phyloP scores from a whole-genome alignment of 37 sponge, comb jelly and placozoan species.

The Aplysina aerophoba region DNA sequence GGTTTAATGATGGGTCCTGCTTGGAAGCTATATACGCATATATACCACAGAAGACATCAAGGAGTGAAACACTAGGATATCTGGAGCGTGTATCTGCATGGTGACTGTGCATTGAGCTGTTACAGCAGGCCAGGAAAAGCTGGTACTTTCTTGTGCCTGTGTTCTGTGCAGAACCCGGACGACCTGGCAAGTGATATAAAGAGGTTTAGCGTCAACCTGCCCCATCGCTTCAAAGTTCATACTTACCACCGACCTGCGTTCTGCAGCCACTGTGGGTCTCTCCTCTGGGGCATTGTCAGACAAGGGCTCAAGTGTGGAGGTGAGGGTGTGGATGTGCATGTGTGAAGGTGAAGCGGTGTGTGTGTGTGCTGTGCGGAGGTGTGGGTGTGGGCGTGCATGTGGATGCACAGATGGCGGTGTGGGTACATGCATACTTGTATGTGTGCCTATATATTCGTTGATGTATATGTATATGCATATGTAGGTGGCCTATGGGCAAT shows the following conservation, averaged over 20 bases:
- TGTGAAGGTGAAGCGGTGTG: neutral
- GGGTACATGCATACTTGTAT: too few relatives aligned
- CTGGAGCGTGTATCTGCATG: too few relatives aligned
- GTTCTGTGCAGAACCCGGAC: neutral
- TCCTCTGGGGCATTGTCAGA: conserved; percentile 88
- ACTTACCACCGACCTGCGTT: conserved; percentile 88
- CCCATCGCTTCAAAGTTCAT: conserved; percentile 92
- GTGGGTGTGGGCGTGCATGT: conserved; percentile 8
- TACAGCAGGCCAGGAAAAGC: too few relatives aligned
- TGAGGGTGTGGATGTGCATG: conserved; percentile 20
- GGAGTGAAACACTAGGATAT: too few relatives aligned
- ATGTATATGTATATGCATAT: too few relatives aligned
- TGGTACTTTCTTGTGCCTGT: too few relatives aligned
- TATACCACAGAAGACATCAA: too few relatives aligned
- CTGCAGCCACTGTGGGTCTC: conserved; percentile 95
- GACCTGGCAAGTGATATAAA: conserved; percentile 16
- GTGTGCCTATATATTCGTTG: too few relatives aligned
- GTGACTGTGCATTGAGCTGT: too few relatives aligned
- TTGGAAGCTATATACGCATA: too few relatives aligned
- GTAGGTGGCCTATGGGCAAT: too few relatives aligned
- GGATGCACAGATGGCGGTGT: neutral
- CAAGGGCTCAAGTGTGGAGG: conserved; percentile 95
- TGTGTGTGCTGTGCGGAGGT: neutral
- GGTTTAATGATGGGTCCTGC: too few relatives aligned
- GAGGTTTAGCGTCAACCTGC: conserved; percentile 94